phyloP scores from a whole-genome alignment of 2,888 invertebrate species.

The Drosophila multiciliata region DNA sequence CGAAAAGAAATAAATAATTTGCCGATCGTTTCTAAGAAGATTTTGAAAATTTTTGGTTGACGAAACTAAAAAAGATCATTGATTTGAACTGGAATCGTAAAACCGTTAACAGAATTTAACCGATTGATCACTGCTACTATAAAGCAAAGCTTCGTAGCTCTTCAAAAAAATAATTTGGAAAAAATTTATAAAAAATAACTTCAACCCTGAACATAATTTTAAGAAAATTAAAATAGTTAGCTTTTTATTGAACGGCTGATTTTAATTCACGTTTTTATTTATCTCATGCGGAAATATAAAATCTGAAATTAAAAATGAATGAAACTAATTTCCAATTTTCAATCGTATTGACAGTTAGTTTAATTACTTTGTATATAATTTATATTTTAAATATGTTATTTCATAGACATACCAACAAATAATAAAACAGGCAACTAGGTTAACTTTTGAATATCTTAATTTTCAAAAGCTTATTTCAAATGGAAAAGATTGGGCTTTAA shows the following conservation, averaged over 20 bases:
- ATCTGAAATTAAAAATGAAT: neutral
- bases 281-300: neutral
- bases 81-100: neutral
- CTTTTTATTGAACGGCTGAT: neutral
- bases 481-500: neutral
- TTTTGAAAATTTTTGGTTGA: neutral
- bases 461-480: neutral
- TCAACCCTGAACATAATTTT: neutral
- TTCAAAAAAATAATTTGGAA: neutral
- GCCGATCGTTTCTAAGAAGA: slow-evolving; percentile 5
- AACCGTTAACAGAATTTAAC: neutral
- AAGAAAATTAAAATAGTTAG: neutral
- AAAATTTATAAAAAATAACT: too few relatives aligned
- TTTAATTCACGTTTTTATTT: neutral
- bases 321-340: neutral
- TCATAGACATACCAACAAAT: neutral
- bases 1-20: slow-evolving; percentile 9
- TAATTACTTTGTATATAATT: neutral
- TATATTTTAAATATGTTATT: neutral
- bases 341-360: neutral
- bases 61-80: neutral
- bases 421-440: neutral
- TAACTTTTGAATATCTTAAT: neutral
- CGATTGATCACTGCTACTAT: neutral
- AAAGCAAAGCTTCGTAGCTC: neutral